Percentiles rank a stretch among this genome's conserved stretches.
Conservation (phyloP, 2,888 invertebrate species). For the Aromia moschata region DNA sequence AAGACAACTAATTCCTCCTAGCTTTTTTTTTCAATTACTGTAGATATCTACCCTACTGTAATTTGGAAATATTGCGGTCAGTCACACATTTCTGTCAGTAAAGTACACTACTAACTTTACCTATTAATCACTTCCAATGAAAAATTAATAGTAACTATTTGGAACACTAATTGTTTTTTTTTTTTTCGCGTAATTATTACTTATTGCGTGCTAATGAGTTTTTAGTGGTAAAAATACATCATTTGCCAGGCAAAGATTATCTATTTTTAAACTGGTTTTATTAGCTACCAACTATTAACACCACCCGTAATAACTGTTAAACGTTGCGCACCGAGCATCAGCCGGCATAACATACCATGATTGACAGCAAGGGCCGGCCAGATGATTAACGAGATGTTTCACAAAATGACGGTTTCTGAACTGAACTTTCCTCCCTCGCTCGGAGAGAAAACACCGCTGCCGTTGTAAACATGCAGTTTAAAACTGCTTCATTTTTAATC, state of each 20-base stretch:
- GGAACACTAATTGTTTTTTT: background rate
- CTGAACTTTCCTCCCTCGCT: conserved; percentile 51
- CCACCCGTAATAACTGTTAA: conserved; percentile 49
- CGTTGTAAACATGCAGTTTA: conserved; percentile 43
- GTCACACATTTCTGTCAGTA: too few species aligned
- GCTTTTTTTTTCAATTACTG: too few species aligned
- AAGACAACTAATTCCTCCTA: too few species aligned
- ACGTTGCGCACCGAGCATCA: conserved; percentile 50
- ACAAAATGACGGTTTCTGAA: conserved; percentile 62
- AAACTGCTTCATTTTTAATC: conserved; percentile 41
- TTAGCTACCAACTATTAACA: conserved; percentile 42
- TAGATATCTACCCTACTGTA: too few species aligned
- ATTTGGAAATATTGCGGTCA: too few species aligned
- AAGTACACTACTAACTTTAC: too few species aligned
- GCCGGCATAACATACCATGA: conserved; percentile 58
- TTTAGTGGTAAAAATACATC: background rate
- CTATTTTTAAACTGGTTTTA: conserved; percentile 21
- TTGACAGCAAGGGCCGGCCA: conserved; percentile 62
- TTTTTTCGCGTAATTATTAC: background rate
- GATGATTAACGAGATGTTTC: conserved; percentile 63
- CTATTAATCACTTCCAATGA: background rate
- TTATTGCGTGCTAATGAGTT: background rate
- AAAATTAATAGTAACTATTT: background rate
- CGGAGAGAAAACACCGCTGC: conserved; percentile 41
- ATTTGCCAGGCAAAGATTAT: background rate